These are phyloP conservation scores for Clarias pachynema DNA, from an alignment of 2,797 vertebrate genomes.

Conservation along the genomic window DNA sequence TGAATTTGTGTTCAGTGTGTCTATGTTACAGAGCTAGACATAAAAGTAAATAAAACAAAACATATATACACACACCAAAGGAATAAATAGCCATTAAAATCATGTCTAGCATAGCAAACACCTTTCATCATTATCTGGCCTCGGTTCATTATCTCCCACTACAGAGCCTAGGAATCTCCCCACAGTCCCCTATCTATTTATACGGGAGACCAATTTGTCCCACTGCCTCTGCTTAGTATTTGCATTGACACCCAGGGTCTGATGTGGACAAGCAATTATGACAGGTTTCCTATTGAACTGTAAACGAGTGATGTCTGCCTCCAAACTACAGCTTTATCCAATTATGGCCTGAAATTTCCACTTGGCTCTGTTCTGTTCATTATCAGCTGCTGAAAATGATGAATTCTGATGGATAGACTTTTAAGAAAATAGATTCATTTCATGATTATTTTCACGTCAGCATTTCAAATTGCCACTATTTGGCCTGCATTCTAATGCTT, in stretches of 20 bases:
- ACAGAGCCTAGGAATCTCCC: conserved; percentile 71
- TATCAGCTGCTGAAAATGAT: conserved; percentile 55
- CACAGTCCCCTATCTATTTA: conserved; percentile 76
- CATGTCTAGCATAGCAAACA: conserved; percentile 57
- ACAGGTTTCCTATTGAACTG: conserved; percentile 86
- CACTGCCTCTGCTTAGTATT: conserved; percentile 73
- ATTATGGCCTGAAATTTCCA: conserved; percentile 71
- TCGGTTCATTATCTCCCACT: conserved; percentile 72
- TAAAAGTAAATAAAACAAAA: conserved; percentile 11
- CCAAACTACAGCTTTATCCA: conserved; percentile 79
- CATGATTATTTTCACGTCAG: conserved; percentile 54
- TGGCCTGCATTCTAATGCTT: conserved; percentile 44
- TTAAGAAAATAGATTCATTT: conserved; percentile 47
- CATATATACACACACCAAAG: conserved; percentile 17
- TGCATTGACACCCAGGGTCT: conserved; percentile 78
- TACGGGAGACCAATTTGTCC: conserved; percentile 86
- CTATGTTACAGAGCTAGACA: conserved; percentile 9
- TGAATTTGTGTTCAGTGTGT: background rate
- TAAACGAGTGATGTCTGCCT: conserved; percentile 76
- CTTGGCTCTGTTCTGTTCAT: conserved; percentile 62
- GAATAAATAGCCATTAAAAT: conserved; percentile 38
- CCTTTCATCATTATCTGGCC: conserved; percentile 69
- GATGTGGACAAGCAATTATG: conserved; percentile 81
- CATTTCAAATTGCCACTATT: conserved; percentile 54
- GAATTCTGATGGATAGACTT: conserved; percentile 54